Evolutionary conservation across 2,797 vertebrate species (phyloP).

Genomic region (Ambastaia sidthimunki): DNA sequence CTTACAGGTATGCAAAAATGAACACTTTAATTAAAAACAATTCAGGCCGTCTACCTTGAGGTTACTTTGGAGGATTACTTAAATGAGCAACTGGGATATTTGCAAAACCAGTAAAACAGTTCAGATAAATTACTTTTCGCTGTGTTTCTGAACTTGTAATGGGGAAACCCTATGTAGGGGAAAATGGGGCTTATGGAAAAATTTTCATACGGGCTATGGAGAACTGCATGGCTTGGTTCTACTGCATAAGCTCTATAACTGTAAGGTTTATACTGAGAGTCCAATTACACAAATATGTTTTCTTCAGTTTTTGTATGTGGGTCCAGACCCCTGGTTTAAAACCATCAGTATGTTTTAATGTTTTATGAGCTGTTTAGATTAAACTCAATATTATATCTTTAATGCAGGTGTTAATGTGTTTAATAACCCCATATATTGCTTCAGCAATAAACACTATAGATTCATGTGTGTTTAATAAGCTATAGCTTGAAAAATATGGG

Average conservation of each 20-base stretch:
- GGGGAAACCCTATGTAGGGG: not conserved
- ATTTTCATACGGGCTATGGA: not conserved
- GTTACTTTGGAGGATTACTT: conserved; percentile 73
- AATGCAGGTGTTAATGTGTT: not conserved
- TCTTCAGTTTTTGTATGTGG: not conserved
- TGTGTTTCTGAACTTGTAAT: not conserved
- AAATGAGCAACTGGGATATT: conserved; percentile 72
- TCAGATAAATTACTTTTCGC: not conserved
- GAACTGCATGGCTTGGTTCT: too few species aligned
- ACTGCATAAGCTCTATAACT: not conserved
- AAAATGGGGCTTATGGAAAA: not conserved
- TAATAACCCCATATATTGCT: too few species aligned
- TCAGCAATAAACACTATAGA: too few species aligned
- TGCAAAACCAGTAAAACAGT: conserved; percentile 58
- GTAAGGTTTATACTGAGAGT: not conserved
- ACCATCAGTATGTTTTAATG: not conserved
- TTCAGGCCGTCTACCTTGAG: conserved; percentile 77
- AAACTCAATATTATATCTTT: not conserved
- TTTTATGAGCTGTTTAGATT: not conserved
- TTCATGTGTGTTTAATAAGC: too few species aligned
- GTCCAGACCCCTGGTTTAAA: not conserved
- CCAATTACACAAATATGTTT: not conserved
- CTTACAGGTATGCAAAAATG: conserved; percentile 72
- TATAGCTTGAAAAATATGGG: too few species aligned
- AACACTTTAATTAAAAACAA: conserved; percentile 74